Evolutionary conservation across 2,888 invertebrate species (phyloP), one percentile per base, ranked within the genome.

Genomic region (Mayetiola destructor): DNA sequence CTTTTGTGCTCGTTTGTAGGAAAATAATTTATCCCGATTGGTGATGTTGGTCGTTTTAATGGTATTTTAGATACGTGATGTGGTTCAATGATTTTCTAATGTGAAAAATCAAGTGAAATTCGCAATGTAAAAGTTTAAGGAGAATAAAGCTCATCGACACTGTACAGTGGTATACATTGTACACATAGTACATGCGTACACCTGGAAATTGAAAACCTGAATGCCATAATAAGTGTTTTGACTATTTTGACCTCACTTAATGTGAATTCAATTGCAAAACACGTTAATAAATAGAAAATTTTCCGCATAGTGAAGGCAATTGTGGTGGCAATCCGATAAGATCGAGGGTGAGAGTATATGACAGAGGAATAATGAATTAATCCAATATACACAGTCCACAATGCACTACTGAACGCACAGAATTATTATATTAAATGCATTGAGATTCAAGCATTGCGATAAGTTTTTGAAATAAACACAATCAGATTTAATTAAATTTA

Each of bases 221-320:
- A n/a, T n/a, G n/a, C n/a, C n/a, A n/a, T n/a, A n/a, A n/a, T n/a
- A n/a, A n/a, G n/a, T n/a, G n/a, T n/a, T n/a, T n/a, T n/a, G n/a
- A n/a, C n/a, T 14, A 3, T 42, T 42, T n/a, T 48, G 48, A 48
- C 48, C 48, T 48, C 14, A 27, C 4, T 3, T 27, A 48, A 48
- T 12, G 42, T 23, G 14, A 48, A 48, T 48, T 23, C 48, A 48
- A 48, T 48, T 48, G 27, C 27, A 12, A 48, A 48, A 48, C 27
- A 48, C 48, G 48, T 23, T n/a, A 48, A 48, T 48, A 48, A 27
- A 48, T 48, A 27, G 48, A 27, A 48, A n/a, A 48, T 48, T 48
- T 48, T 48, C 48, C 48, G 48, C 48, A 48, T 48, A 23, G 48
- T 48, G 23, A 48, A n/a, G n/a, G n/a, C n/a, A n/a, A n/a, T n/a